A percentile compares a stretch with the other conserved stretches of the same genome.
These are phyloP conservation scores for Acleris sparsana DNA, from an alignment of 2,888 invertebrate species.

Conservation along the genomic window DNA sequence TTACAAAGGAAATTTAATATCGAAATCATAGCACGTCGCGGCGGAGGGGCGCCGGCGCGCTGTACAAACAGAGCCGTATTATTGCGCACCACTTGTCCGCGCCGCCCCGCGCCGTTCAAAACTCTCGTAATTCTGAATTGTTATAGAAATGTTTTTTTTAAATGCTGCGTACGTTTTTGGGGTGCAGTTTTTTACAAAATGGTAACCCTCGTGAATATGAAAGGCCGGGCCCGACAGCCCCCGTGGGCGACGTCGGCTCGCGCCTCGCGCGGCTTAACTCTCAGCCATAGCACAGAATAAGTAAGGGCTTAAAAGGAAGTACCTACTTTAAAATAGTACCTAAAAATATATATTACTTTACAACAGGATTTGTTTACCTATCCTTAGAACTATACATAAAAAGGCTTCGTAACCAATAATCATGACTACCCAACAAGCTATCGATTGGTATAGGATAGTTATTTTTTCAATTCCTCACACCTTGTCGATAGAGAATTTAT, in stretches of 20 bases:
- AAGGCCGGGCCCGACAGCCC: too few relatives aligned
- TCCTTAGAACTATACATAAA: too few relatives aligned
- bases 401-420: too few relatives aligned
- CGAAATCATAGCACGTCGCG: conserved; percentile 29
- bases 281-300: not conserved
- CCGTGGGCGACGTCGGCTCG: too few relatives aligned
- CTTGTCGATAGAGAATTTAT: too few relatives aligned
- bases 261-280: too few relatives aligned
- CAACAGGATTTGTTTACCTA: too few relatives aligned
- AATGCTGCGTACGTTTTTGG: not conserved
- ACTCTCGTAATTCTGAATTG: conserved; percentile 15
- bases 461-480: too few relatives aligned
- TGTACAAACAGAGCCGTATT: conserved; percentile 19
- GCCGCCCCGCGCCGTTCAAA: not conserved
- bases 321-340: too few relatives aligned
- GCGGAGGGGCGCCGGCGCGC: not conserved
- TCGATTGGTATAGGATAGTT: too few relatives aligned
- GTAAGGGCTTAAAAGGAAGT: not conserved
- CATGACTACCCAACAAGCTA: too few relatives aligned
- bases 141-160: conserved; percentile 26
- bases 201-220: not conserved
- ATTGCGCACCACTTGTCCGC: conserved; percentile 25
- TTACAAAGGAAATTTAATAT: conserved; percentile 30
- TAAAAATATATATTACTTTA: too few relatives aligned
- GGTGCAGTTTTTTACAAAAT: not conserved